Conservation (phyloP, 2,888 invertebrate genomes). For the Eubasilissa splendida region DNA sequence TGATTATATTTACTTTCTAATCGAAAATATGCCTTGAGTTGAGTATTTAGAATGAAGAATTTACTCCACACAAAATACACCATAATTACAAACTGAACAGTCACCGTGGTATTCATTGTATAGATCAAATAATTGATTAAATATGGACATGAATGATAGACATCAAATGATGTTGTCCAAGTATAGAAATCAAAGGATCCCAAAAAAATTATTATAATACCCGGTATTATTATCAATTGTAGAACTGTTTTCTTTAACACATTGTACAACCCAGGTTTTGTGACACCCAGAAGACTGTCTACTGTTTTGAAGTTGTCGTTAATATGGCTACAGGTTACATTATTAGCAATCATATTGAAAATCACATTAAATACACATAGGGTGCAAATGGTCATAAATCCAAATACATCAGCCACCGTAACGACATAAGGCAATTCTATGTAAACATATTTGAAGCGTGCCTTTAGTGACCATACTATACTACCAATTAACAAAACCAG, state of each 20-base stretch:
- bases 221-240: not conserved
- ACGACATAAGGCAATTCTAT: constrained; percentile 7
- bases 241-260: constrained; percentile 11
- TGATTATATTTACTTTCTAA: not conserved
- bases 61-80: constrained; percentile 41
- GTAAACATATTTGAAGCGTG: constrained; percentile 6
- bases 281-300: constrained; percentile 36
- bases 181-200: constrained; percentile 34
- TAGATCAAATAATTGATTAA: constrained; percentile 35
- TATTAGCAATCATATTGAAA: not conserved
- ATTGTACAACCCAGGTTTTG: constrained; percentile 12
- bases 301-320: constrained; percentile 12
- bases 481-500: constrained; percentile 7
- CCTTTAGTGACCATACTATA: not conserved
- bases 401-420: constrained; percentile 7
- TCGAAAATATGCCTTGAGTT: constrained; percentile 19
- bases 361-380: constrained; percentile 30
- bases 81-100: constrained; percentile 21
- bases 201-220: not conserved
- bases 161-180: constrained; percentile 24
- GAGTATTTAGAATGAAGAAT: constrained; percentile 35
- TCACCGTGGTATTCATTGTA: constrained; percentile 25
- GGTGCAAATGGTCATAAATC: not conserved
- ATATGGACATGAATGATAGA: constrained; percentile 2
- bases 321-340: not conserved